A percentile compares a stretch with the other conserved stretches of the same genome.
Evolutionary conservation across 2,888 invertebrate species (phyloP).

Genomic region (Drosophila vallismaia): DNA sequence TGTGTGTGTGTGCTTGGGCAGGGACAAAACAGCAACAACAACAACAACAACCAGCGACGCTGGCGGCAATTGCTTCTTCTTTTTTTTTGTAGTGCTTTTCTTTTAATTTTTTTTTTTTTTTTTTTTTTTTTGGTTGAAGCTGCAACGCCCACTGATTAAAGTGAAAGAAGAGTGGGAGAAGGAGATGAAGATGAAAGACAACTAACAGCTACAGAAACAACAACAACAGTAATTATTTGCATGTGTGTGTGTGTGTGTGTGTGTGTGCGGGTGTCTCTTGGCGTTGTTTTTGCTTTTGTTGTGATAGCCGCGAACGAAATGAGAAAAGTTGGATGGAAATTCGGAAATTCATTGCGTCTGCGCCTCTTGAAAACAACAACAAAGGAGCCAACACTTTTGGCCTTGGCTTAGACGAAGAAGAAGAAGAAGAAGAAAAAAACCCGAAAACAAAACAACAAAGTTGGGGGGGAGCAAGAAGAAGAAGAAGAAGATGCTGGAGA

Average conservation of each 20-base stretch:
- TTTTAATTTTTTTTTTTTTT: slow-evolving; percentile 2
- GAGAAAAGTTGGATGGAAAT: slow-evolving; percentile 55
- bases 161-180: slow-evolving; percentile 12
- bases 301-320: slow-evolving; percentile 12
- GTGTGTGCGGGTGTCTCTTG: slow-evolving; percentile 32
- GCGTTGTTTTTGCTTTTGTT: slow-evolving; percentile 17
- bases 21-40: slow-evolving; percentile 58
- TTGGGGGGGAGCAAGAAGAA: background rate
- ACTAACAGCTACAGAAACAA: slow-evolving; percentile 38
- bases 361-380: slow-evolving; percentile 47
- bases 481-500: slow-evolving; percentile 5
- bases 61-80: slow-evolving; percentile 39
- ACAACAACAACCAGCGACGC: slow-evolving; percentile 50
- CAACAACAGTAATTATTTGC: slow-evolving; percentile 13
- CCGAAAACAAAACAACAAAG: background rate
- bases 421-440: slow-evolving; percentile 16
- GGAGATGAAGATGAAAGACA: slow-evolving; percentile 9
- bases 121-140: slow-evolving; percentile 25
- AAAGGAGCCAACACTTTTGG: slow-evolving; percentile 33
- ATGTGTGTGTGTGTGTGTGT: slow-evolving; percentile 35
- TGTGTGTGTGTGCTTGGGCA: slow-evolving; percentile 33
- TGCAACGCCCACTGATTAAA: slow-evolving; percentile 52
- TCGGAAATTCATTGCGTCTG: slow-evolving; percentile 70
- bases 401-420: slow-evolving; percentile 63
- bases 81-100: slow-evolving; percentile 1